Evolutionary conservation across 2,888 invertebrate genomes (phyloP), one percentile per base, ranked within the genome.

Genomic region (Acronicta aceris): DNA sequence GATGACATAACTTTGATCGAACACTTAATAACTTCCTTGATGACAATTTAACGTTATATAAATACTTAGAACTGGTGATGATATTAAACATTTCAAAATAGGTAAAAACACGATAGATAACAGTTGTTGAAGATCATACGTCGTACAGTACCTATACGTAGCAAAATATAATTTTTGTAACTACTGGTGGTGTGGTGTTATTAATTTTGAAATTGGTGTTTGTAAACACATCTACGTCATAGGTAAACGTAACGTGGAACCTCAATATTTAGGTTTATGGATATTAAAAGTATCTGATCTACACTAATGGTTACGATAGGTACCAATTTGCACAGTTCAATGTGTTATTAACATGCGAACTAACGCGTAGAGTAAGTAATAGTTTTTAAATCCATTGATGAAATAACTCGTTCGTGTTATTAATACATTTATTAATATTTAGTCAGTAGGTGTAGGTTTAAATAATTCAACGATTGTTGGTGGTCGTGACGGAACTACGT

Each of bases 401-500:
- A 69, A 69, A 75, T 57, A 50, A 25, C 30, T 5, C 48, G 57
- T 59, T 66, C 76, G 61, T 71, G 69, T 25, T 56, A 21, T 60
- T 47, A 45, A 62, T 59, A 33, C 36, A 78, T 21, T 71, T 52
- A 62, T 47, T 49, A 65, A 57, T 5, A 48, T 62, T 73, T 64
- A 47, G 46, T 61, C 49, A 68, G 56, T 60, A 45, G 48, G 57
- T 62, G 62, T 64, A 53, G 42, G 59, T 58, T 65, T 63, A 43
- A 70, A 65, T 62, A 55, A 65, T 65, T 62, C 40, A 47, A 46
- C 21, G 48, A 47, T 61, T 59, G 40, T 47, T 56, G 42, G 55
- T 41, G 17, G 42, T 38, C 27, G 45, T 73, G 61, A 58, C 60
- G 47, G 41, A 72, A 43, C 52, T 55, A 15, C 43, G 36, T 72